Percentiles rank a stretch among this genome's conserved stretches.
phyloP scores from a whole-genome alignment of 2,888 invertebrate species.

The Philereme vetulata region DNA sequence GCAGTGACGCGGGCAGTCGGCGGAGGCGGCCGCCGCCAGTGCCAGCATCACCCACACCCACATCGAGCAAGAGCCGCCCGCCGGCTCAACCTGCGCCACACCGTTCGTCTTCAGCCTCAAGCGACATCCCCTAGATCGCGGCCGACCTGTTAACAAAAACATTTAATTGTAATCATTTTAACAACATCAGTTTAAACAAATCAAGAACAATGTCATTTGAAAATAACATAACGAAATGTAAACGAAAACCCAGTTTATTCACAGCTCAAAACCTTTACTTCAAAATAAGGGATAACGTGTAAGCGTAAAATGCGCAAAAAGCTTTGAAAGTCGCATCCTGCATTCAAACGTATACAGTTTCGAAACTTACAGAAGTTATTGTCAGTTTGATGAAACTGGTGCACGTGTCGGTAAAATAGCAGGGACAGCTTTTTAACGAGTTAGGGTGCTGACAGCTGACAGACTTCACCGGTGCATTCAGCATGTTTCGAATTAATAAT shows the following conservation, averaged over 20 bases:
- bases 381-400: conserved; percentile 39
- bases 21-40: conserved; percentile 79
- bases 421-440: conserved; percentile 25
- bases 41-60: conserved; percentile 83
- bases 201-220: too few species aligned
- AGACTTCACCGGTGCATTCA: background rate
- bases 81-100: conserved; percentile 73
- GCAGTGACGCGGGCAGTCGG: conserved; percentile 89
- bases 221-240: conserved; percentile 1
- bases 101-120: conserved; percentile 68
- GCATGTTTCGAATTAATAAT: background rate
- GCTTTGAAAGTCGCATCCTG: conserved; percentile 34
- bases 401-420: conserved; percentile 22
- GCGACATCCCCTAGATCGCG: conserved; percentile 69
- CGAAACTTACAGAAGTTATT: conserved; percentile 35
- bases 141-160: conserved; percentile 57
- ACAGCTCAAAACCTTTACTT: conserved; percentile 7
- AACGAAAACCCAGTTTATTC: background rate
- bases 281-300: conserved; percentile 12
- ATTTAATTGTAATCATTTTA: background rate
- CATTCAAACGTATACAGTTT: conserved; percentile 33
- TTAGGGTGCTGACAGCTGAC: background rate
- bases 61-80: conserved; percentile 70
- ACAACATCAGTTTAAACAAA: too few species aligned
- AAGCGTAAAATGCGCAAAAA: conserved; percentile 32